Evolutionary conservation across 2,797 vertebrate species (phyloP), one percentile per base, ranked within the genome.

Genomic region (Sebastolobus altivelis): DNA sequence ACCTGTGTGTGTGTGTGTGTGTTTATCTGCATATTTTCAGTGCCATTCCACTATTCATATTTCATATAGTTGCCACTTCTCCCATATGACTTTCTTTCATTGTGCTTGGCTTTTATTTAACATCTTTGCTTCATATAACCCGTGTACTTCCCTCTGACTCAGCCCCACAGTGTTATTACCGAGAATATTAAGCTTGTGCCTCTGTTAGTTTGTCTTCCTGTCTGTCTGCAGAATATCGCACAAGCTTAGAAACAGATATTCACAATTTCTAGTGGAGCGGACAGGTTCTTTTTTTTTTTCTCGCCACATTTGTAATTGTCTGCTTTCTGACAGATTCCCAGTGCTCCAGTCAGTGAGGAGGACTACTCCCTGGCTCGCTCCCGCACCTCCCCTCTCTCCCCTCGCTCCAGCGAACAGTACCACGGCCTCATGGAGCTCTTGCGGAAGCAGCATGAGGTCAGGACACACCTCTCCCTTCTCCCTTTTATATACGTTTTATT

Each of bases 401-500:
- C 96, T 54, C 96, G 96, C 79, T 91, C 93, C 0, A 92, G 94
- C 40, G 93, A 96, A 70, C 96, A 96, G 90, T 99, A 96, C 61
- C 83, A 90, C 0, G 94, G 96, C 35, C 95, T 99, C 58, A 96
- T 97, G 95, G 96, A 95, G 38, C 94, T 95, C 56, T 92, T 98
- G 71, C 92, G 92, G 78, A 96, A 96, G 86, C 98, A 98, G 87
- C 94, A 98, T 0, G 96, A 96, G 95, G 96, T 95, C 38, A 54
- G 65, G 6, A 55, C 27, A 37, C 37, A 22, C 2, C 1, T 72
- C 16, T 80, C 4, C 8, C 8, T 35, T 40, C 16, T 67, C 2
- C 5, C 35, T 9, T 65, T 72, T 55, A 22, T 56, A 2, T 38
- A 56, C 9, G 4, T 68, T 65, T 49, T 27, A 29, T 12, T 25